Evolutionary conservation across 2,888 invertebrate genomes (phyloP), one percentile per base, ranked within the genome.

Genomic region (Taphrorychus bicolor): DNA sequence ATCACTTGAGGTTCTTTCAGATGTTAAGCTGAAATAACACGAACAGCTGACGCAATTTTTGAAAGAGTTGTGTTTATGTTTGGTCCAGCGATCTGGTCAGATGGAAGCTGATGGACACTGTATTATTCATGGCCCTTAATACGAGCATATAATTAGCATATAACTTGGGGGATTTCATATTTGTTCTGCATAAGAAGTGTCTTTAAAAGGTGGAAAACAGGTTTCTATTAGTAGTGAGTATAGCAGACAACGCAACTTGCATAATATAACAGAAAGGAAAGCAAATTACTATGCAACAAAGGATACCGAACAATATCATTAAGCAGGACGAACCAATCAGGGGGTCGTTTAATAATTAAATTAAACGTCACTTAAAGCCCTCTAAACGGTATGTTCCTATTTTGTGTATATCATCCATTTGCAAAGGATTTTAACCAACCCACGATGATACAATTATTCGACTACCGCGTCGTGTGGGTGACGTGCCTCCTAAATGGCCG

Each of bases 301-400:
- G 32, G 32, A 7, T 32, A 11, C 32, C 11, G 32, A 11, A 32
- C 32, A 32, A 1, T 32, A 32, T 32, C n/a, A 22, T 61, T 61
- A 53, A 61, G 74, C 74, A 75, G 75, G 76, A 75, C 74, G 75
- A 72, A 72, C 75, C 74, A 75, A 75, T 75, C 73, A 72, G 70
- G 53, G 22, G 52, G 74, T 74, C 73, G 74, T 73, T 73, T 74
- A 75, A 75, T 74, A 71, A 73, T 73, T 69, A 70, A 74, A 74
- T 72, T 74, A 73, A 73, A 73, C 67, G 73, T 73, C 71, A 73
- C 73, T 74, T 72, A 73, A 74, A 71, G 69, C 71, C 62, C 74
- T 73, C 69, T 73, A 76, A 77, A 76, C 76, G 76, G 76, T 75
- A 74, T 76, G 76, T 77, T 75, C 78, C 77, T 74, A 76, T 76